Base-by-base conservation (phyloP, 2,113 vertebrate species). In the Dicaeum eximium region DNA sequence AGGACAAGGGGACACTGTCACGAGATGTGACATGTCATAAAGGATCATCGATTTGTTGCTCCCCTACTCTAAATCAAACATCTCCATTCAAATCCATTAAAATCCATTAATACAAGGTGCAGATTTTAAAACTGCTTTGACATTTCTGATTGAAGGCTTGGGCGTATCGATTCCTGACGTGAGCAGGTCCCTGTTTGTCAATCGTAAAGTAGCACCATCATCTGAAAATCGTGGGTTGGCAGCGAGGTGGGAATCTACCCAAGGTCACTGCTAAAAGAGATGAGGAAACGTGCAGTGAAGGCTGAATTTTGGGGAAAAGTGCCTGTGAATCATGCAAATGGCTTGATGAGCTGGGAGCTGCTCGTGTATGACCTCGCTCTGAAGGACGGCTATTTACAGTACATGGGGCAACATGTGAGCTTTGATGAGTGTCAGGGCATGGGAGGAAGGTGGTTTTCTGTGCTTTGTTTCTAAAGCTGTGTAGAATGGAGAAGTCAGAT, bases 331-430 rank as follows among this genome's bases (percentile, higher is more conserved):
- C 28, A 51, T 84, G 67, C 56, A 47, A 86, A 77, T 61, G 77
- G 33, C 66, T 53, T 38, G 57, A 30, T 86, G 88, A 66, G 75
- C 86, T 48, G 45, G 80, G 83, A 89, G 75, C 83, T 65, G 83
- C 77, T 69, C 73, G 91, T 17, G 11, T 31, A 3, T 69, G 90
- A 67, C 95, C 92, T 70, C 38, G 31, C 88, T 82, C 71, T 95
- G 95, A 90, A 96, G 95, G 90, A 88, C 88, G 14, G 64, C 86
- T 95, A 61, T 97, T 88, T 92, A 67, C 23, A 6, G 93, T 58
- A 53, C 77, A 21, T 31, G 38, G 95, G 93, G 77, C 93, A 94
- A 23, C 61, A 2, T 22, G 57, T 38, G 72, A 54, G 80, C 79
- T 88, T 80, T 92, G 86, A 80, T 66, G 66, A 82, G 54, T 19